Evolutionary conservation across 2,888 invertebrate species (phyloP), one percentile per base, ranked within the genome.

Genomic region (Herminia tarsipennalis): DNA sequence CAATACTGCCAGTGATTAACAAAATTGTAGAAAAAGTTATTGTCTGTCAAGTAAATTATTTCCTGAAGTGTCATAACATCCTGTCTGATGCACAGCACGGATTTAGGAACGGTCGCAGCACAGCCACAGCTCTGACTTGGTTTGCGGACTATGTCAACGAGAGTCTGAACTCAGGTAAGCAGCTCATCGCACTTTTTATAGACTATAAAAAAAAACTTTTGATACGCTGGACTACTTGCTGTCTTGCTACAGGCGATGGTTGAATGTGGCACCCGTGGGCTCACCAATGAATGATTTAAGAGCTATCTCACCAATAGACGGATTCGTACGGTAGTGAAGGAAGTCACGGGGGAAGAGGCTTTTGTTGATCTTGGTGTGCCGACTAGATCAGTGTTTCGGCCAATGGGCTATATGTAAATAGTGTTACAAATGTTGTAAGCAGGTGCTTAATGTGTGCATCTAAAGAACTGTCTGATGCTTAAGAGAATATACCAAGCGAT

Each of bases 121-220:
- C 13, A 6, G 12, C 12, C 4, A 33, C 21, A n/a, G 33, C 33
- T n/a, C 12, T 21, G 10, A 12, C 13, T 8, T 8, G 20, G 12
- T 33, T 33, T 21, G 20, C 33, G 3, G 13, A 21, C 10, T 2
- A 21, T 12, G 3, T 33, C 5, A 33, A 33, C 9, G 12, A 3
- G n/a, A 21, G 33, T 17, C 12, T 33, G 3, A 12, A 33, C 21
- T 21, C 9, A 13, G 12, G 8, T 5, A 20, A 33, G 8, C 21
- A 33, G 21, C 10, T 13, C 1, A 6, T 33, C 12, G 21, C 33
- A 1, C 5, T 21, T 5, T 33, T 21, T 9, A 18, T 18, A 3
- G 30, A 30, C n/a, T 30, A 18, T 5, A 30, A 30, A 30, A 30
- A 30, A 30, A 30, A 18, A 5, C 29, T 2, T 30, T 30, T 9